Conservation (phyloP, 2,113 vertebrate genomes). For the Lipotes vexillifer region DNA sequence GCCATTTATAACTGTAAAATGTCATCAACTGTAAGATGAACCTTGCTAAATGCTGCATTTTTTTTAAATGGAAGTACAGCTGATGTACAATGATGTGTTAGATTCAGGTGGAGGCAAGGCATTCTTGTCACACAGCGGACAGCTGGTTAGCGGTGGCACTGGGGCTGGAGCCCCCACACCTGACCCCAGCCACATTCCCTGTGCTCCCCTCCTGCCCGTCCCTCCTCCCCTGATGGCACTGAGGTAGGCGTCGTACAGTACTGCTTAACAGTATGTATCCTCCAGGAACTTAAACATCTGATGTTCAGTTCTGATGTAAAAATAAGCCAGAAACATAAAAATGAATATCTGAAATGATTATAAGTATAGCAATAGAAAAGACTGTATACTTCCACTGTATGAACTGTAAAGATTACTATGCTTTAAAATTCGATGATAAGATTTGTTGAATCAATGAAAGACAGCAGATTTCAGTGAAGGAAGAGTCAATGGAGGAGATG, state of each 20-base stretch:
- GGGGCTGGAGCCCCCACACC: background rate
- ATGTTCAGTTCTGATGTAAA: background rate
- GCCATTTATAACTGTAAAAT: background rate
- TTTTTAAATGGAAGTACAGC: background rate
- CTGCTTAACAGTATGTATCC: background rate
- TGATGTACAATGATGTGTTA: background rate
- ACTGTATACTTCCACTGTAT: background rate
- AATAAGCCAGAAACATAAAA: background rate
- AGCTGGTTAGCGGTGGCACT: background rate
- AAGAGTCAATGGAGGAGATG: background rate
- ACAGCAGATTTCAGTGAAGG: background rate
- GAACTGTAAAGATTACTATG: background rate
- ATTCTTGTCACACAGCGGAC: background rate
- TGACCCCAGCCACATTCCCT: background rate
- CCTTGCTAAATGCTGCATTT: background rate
- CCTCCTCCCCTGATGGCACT: background rate
- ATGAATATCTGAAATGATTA: background rate
- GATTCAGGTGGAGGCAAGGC: background rate
- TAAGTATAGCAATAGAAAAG: background rate
- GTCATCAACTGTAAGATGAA: background rate
- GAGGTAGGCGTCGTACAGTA: rapidly evolving
- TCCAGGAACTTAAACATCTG: background rate
- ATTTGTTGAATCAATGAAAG: background rate
- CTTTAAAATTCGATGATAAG: background rate
- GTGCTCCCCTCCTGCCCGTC: background rate